These are phyloP conservation scores for Sepiola atlantica DNA, from an alignment of 2,888 invertebrate genomes.

Conservation along the genomic window DNA sequence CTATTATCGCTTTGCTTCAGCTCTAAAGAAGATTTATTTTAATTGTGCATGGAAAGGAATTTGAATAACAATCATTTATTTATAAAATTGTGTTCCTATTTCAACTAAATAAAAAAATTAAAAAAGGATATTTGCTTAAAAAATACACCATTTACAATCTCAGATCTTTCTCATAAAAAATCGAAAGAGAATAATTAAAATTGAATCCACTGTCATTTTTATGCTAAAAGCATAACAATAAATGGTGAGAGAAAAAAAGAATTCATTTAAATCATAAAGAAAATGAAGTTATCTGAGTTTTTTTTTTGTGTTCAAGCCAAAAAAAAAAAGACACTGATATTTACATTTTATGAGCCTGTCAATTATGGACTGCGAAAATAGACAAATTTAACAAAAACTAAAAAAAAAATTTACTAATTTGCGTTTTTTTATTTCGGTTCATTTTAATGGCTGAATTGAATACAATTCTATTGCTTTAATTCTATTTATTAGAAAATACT, in stretches of 20 bases:
- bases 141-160: background rate
- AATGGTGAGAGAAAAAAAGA: background rate
- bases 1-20: background rate
- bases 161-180: background rate
- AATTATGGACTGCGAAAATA: conserved; percentile 7
- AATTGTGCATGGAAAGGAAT: background rate
- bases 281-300: background rate
- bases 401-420: background rate
- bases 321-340: background rate
- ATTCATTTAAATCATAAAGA: background rate
- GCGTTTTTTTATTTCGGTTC: background rate
- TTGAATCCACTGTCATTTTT: conserved; percentile 13
- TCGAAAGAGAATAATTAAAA: background rate
- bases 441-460: background rate
- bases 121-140: background rate
- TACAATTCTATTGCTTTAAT: conserved; percentile 8
- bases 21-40: background rate
- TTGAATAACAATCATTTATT: background rate
- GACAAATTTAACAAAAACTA: background rate
- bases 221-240: background rate
- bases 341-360: background rate
- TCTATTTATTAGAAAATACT: conserved; percentile 15
- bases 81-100: background rate
- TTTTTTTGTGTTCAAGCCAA: too few species aligned
- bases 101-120: background rate